Conservation (phyloP, 2,797 vertebrate species). For the Crypturellus tataupa region DNA sequence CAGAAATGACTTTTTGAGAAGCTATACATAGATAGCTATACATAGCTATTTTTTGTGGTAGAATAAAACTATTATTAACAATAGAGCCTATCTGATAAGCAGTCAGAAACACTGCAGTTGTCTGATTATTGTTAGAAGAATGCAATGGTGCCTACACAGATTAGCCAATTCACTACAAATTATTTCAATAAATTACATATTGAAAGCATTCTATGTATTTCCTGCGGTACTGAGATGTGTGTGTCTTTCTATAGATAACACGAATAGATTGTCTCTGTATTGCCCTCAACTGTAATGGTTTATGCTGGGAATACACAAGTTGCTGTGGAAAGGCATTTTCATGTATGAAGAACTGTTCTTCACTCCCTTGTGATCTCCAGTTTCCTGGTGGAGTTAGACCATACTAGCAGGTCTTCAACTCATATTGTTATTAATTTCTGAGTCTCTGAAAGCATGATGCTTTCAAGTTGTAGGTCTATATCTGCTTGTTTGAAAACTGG, state of each 20-base stretch:
- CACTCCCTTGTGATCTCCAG: background rate
- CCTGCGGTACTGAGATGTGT: background rate
- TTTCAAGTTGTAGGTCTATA: background rate
- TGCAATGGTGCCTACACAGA: background rate
- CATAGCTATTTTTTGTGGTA: too few relatives aligned
- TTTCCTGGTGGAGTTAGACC: background rate
- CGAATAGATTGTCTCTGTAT: background rate
- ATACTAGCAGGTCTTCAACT: background rate
- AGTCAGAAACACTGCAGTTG: background rate
- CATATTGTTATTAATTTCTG: background rate
- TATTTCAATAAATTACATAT: background rate
- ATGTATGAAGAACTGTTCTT: background rate
- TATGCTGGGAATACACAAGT: background rate
- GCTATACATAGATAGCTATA: too few relatives aligned
- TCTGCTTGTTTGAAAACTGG: background rate
- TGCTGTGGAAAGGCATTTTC: background rate
- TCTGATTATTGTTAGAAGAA: background rate
- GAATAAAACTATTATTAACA: background rate
- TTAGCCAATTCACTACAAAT: background rate
- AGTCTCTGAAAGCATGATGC: background rate
- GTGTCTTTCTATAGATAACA: background rate
- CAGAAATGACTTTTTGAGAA: slow-evolving; percentile 3
- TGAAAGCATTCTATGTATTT: background rate
- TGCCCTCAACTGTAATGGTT: background rate
- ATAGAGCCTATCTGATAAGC: background rate